phyloP scores from a whole-genome alignment of 2,113 vertebrate species.

The Hippocampus guttulatus region DNA sequence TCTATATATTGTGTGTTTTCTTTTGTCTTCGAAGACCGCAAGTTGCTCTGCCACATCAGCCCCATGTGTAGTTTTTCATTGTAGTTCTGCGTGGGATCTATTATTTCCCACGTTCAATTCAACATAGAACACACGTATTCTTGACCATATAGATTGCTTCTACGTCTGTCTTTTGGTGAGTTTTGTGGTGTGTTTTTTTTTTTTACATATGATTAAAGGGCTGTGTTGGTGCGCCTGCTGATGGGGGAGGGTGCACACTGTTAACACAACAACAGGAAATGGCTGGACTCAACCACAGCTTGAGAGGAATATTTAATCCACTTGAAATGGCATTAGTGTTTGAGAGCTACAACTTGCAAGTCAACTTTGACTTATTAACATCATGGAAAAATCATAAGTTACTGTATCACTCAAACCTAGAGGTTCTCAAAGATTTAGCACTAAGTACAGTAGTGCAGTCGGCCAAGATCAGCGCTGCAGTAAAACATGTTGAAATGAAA shows the following conservation, averaged over 20 bases:
- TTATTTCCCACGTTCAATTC: background rate
- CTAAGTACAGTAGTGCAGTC: background rate
- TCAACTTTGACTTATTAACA: background rate
- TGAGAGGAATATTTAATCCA: slow-evolving; percentile 59
- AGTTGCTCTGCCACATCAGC: slow-evolving; percentile 64
- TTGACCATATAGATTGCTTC: no score
- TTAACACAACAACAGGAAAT: slow-evolving; percentile 71
- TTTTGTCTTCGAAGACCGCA: slow-evolving; percentile 29
- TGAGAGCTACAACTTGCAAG: background rate
- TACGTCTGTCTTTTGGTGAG: background rate
- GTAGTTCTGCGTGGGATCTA: background rate
- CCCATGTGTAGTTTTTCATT: slow-evolving; percentile 10
- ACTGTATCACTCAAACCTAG: background rate
- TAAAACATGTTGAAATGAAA: background rate
- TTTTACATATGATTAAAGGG: slow-evolving; percentile 23
- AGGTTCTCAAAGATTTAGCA: background rate
- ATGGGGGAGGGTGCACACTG: slow-evolving; percentile 47
- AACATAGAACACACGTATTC: background rate
- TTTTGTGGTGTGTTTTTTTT: background rate
- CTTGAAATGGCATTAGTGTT: background rate
- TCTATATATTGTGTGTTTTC: slow-evolving; percentile 6
- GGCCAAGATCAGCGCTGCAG: background rate
- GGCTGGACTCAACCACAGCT: slow-evolving; percentile 52
- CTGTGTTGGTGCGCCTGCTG: slow-evolving; percentile 20
- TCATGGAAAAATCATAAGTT: background rate